Evolutionary conservation across 2,797 vertebrate genomes (phyloP), one percentile per base, ranked within the genome.

Genomic region (Clarias fuscus): DNA sequence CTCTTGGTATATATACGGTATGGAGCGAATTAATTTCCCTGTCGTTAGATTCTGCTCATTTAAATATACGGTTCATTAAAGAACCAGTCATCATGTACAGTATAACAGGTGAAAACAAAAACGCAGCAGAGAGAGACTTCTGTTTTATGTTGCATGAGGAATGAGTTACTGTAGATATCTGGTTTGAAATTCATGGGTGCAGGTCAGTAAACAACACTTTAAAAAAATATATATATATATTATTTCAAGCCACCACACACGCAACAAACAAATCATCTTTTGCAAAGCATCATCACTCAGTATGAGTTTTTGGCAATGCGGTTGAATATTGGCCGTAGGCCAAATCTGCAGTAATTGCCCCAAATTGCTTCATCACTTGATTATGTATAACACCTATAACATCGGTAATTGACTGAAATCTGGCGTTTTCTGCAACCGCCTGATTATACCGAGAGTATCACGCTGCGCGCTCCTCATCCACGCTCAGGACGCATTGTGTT

Each of bases 261-360:
- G 30, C 33, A 37, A 5, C 20, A 62, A 59, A 33, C 27, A 18
- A 4, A 18, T 71, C 40, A 43, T 48, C 48, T 58, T 33, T 59
- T 30, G 4, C 7, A 59, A 59, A 62, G 24, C 22, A 79, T 79
- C 20, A 40, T 40, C 33, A 40, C 22, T 33, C 37, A 79, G 5
- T 24, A 24, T n/a, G 58, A 6, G 6, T 62, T 79, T 56, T 24
- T 79, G 58, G 58, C 33, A 62, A 56, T 62, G 30, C 1, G 22
- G 62, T n/a, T 40, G 77, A 58, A 24, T 62, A 37, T 79, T 79
- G 77, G 77, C 77, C 15, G 13, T 1, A 24, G 30, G 58, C 77
- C 77, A 79, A 79, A 79, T 33, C 77, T 79, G 77, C 77, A 15
- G 77, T 24, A 62, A 79, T 62, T 79, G 11, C 30, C 30, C 56